phyloP scores from a whole-genome alignment of 2,888 invertebrate genomes.

The Volucella inflata region DNA sequence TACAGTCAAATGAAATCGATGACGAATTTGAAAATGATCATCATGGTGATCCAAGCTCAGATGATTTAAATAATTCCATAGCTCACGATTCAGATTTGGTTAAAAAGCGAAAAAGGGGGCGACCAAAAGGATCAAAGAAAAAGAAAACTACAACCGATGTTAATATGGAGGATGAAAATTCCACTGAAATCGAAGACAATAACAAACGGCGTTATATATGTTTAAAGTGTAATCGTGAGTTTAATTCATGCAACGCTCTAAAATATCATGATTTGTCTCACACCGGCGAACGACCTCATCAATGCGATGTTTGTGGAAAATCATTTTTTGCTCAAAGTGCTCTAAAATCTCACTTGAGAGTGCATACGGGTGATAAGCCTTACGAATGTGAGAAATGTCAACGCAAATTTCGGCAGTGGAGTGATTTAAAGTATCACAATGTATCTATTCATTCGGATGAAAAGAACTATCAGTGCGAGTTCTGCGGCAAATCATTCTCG shows the following conservation, averaged over 20 bases:
- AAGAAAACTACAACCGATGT: constrained; percentile 8
- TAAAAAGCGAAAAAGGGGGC: constrained; percentile 53
- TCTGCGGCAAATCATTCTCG: constrained; percentile 94
- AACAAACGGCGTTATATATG: constrained; percentile 78
- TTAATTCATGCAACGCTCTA: constrained; percentile 92
- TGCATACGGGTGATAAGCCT: constrained; percentile 94
- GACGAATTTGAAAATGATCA: constrained; percentile 12
- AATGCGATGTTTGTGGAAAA: constrained; percentile 92
- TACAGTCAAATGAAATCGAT: constrained; percentile 27
- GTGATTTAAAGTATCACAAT: constrained; percentile 93
- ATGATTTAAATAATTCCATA: constrained; percentile 24
- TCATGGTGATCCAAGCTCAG: constrained; percentile 19
- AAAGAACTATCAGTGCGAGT: constrained; percentile 94
- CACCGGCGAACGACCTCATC: constrained; percentile 90
- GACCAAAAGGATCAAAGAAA: constrained; percentile 41
- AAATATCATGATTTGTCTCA: constrained; percentile 93
- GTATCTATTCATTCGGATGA: constrained; percentile 92
- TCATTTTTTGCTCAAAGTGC: constrained; percentile 93
- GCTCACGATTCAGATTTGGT: constrained; percentile 7
- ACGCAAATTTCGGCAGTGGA: constrained; percentile 93
- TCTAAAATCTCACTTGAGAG: constrained; percentile 91
- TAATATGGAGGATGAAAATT: constrained; percentile 51
- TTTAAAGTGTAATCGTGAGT: constrained; percentile 87
- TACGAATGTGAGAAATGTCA: constrained; percentile 92
- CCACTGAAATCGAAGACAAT: constrained; percentile 30